Conservation (phyloP, 2,888 invertebrate species). For the Rotaria magnacalcarata region DNA sequence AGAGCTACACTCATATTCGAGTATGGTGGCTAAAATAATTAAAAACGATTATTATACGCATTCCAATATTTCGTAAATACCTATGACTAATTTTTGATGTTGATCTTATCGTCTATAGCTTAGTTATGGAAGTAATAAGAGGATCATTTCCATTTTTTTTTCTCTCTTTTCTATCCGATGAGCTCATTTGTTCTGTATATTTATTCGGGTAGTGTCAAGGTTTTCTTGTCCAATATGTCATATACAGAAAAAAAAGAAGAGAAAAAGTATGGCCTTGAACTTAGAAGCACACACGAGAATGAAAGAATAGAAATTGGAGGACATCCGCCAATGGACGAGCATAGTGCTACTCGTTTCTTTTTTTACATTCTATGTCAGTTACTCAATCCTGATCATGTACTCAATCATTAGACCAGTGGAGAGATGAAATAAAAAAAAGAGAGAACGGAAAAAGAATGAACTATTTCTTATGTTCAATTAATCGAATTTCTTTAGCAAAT, state of each 20-base stretch:
- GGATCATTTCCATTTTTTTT: not conserved
- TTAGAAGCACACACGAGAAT: not conserved
- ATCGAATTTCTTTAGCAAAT: not conserved
- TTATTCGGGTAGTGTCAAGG: constrained; percentile 6
- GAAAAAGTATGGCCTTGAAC: not conserved
- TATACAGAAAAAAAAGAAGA: constrained; percentile 5
- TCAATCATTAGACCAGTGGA: not conserved
- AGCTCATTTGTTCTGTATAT: constrained; percentile 16
- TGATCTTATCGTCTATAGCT: not conserved
- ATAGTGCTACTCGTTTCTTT: not conserved
- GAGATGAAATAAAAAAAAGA: not conserved
- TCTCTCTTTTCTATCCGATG: not conserved
- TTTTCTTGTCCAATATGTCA: constrained; percentile 18
- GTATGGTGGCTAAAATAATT: not conserved
- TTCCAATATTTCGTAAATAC: not conserved
- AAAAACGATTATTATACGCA: too few species aligned
- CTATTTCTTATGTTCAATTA: not conserved
- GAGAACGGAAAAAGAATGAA: not conserved
- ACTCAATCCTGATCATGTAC: not conserved
- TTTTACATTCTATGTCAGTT: not conserved
- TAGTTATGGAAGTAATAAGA: not conserved
- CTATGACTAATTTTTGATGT: not conserved
- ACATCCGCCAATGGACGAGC: not conserved
- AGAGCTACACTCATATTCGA: constrained; percentile 13
- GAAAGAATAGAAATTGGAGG: constrained; percentile 11